Evolutionary conservation across 92 coral and sea anemone genomes (phyloP).

Genomic region (Muricea muricata): DNA sequence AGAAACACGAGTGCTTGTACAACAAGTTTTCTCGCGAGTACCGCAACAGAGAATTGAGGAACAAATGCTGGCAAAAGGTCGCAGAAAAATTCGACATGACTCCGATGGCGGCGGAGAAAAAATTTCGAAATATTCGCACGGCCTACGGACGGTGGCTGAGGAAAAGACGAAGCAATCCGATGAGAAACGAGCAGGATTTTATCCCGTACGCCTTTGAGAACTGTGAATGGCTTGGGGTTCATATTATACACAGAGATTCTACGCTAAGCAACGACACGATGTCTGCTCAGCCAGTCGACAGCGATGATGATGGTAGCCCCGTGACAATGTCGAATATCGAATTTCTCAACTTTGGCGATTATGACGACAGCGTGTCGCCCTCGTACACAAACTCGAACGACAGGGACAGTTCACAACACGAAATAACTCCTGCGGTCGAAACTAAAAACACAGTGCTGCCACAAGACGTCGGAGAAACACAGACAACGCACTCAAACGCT

Average conservation of each 20-base stretch:
- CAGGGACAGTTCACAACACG: neutral
- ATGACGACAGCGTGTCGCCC: neutral
- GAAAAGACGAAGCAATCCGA: neutral
- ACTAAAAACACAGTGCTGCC: neutral
- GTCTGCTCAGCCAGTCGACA: neutral
- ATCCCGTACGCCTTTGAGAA: constrained; percentile 2
- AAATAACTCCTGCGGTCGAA: neutral
- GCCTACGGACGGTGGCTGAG: neutral
- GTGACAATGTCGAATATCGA: constrained; percentile 13
- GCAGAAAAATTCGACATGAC: neutral
- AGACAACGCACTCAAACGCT: neutral
- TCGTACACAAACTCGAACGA: neutral
- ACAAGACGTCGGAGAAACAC: neutral
- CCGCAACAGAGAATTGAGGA: neutral
- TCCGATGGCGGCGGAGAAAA: constrained; percentile 9
- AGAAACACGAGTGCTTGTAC: constrained; percentile 13
- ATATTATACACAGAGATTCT: constrained; percentile 3
- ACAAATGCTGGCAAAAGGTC: constrained; percentile 21
- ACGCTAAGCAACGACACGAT: neutral
- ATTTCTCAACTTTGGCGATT: neutral
- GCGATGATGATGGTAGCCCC: constrained; percentile 1
- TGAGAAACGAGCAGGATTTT: neutral
- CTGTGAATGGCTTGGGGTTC: constrained; percentile 9
- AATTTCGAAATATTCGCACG: constrained; percentile 9
- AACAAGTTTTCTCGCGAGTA: neutral